phyloP scores from a whole-genome alignment of 2,797 vertebrate genomes.

The Enteromius thamalakanensis region DNA sequence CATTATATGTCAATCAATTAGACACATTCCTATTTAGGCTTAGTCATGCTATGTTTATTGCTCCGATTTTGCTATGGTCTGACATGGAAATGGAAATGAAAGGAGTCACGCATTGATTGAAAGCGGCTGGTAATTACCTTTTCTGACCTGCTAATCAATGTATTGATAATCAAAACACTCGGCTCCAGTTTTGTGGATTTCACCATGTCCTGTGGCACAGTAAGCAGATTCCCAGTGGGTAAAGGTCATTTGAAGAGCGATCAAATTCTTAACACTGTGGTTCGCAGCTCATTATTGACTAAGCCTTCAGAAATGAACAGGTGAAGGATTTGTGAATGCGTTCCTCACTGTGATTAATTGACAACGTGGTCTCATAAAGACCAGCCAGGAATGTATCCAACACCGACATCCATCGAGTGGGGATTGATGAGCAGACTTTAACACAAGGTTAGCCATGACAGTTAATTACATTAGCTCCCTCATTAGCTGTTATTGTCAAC shows the following conservation, averaged over 20 bases:
- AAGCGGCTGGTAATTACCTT: slow-evolving; percentile 50
- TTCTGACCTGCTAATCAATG: slow-evolving; percentile 57
- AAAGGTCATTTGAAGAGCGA: slow-evolving; percentile 58
- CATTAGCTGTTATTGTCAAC: slow-evolving; percentile 39
- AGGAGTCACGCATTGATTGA: slow-evolving; percentile 39
- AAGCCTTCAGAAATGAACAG: slow-evolving; percentile 45
- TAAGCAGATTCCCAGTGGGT: slow-evolving; percentile 30
- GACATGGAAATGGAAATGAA: neutral
- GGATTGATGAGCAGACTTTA: slow-evolving; percentile 45
- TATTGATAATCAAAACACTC: slow-evolving; percentile 57
- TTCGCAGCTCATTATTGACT: slow-evolving; percentile 52
- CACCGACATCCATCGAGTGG: slow-evolving; percentile 21
- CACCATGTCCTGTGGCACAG: slow-evolving; percentile 32
- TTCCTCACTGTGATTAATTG: slow-evolving; percentile 52
- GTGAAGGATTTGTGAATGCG: slow-evolving; percentile 49
- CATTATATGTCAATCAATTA: slow-evolving; percentile 25
- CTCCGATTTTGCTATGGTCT: slow-evolving; percentile 1
- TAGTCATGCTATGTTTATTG: slow-evolving; percentile 12
- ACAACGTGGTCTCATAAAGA: slow-evolving; percentile 32
- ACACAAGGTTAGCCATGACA: slow-evolving; percentile 44
- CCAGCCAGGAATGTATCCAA: slow-evolving; percentile 4
- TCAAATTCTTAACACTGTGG: slow-evolving; percentile 51
- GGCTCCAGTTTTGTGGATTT: slow-evolving; percentile 38
- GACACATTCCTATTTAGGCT: slow-evolving; percentile 7
- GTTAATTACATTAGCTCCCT: slow-evolving; percentile 42